These are phyloP conservation scores for Lycophotia porphyrea DNA, from an alignment of 2,888 invertebrate species.

Conservation along the genomic window DNA sequence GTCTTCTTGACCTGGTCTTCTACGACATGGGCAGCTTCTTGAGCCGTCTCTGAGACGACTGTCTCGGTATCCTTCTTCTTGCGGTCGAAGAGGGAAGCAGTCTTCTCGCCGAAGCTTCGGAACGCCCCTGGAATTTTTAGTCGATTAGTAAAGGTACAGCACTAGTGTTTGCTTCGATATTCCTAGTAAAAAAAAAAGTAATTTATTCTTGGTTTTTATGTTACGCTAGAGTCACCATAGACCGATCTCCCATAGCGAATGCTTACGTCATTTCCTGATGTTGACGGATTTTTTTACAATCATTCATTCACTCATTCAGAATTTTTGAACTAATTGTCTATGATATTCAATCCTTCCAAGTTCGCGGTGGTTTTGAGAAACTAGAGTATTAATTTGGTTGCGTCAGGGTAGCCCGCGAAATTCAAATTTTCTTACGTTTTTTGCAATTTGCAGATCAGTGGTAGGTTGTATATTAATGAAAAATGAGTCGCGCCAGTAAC, in stretches of 20 bases:
- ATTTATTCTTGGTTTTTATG: background rate
- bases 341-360: conserved; percentile 14
- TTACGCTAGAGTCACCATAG: background rate
- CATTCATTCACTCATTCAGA: conserved; percentile 1
- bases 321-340: background rate
- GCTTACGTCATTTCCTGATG: background rate
- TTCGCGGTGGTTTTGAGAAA: conserved; percentile 44
- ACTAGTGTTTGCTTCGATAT: conserved; percentile 4
- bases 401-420: too few relatives aligned
- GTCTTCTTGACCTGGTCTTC: conserved; percentile 92
- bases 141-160: conserved; percentile 47
- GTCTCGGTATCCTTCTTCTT: conserved; percentile 93
- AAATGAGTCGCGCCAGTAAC: too few relatives aligned
- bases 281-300: background rate
- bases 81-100: conserved; percentile 92
- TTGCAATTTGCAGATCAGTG: too few relatives aligned
- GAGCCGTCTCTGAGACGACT: conserved; percentile 91
- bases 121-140: conserved; percentile 90
- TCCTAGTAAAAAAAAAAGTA: background rate
- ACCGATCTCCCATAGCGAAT: background rate
- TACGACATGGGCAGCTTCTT: conserved; percentile 91
- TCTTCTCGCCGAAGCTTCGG: conserved; percentile 93
- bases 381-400: too few relatives aligned
- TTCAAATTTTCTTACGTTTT: too few relatives aligned
- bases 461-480: too few relatives aligned